Evolutionary conservation across 2,113 vertebrate species (phyloP), one percentile per base, ranked within the genome.

Genomic region (Sebastes schlegelii): DNA sequence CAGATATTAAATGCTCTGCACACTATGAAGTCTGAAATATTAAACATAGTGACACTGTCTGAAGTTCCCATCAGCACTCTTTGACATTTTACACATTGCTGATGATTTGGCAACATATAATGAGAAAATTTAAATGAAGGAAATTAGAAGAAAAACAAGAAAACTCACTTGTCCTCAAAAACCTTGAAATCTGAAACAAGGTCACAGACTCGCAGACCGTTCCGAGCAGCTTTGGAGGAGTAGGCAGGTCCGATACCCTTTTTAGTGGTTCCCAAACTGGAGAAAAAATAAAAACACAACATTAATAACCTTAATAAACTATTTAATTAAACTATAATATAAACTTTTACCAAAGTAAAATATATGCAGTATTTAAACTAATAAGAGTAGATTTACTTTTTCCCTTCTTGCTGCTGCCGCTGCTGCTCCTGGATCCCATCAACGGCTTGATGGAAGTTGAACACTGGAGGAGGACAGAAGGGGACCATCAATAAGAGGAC

Each of bases 241-340:
- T 96, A 96, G 12, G 95, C 96, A 0, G 96, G 96, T 0, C 96
- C 96, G 5, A 97, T 97, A 0, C 96, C 96, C 75, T 96, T 97
- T 81, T 95, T 96, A 9, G 96, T 97, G 1, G 96, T 96, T 67
- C 96, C 96, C 76, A 97, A 90, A 91, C 96, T 96, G 88, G 0
- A 86, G 11, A 48, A 54, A 16, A 77, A 58, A 66, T 17, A 79
- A 63, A 82, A 60, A 71, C 12, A 17, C 12, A 16, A 46, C 11
- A 49, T 54, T 42, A 46, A 48, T 7, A 54, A 60, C 5, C 8
- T 8, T 6, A 58, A 55, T 9, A 42, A 46, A 21, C 7, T 0
- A 34, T 12, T 43, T 4, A 3, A 12, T 23, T 49, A 21, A 67
- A 60, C 71, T 17, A 55, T 1, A 9, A 21, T 40, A 17, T 23